phyloP scores from a whole-genome alignment of 2,113 vertebrate genomes.

The Reinhardtius hippoglossoides region DNA sequence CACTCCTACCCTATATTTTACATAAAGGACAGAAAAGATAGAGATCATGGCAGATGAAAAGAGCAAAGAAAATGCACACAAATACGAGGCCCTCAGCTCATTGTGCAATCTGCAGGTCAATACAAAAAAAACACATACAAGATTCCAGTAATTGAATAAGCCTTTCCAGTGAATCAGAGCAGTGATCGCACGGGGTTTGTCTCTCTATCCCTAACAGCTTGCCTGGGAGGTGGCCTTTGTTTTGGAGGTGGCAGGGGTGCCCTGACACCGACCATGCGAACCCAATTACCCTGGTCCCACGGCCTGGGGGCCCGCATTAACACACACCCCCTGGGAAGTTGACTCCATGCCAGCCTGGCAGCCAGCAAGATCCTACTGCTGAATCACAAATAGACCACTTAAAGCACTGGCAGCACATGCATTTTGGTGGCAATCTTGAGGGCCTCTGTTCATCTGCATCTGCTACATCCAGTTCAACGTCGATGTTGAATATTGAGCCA shows the following conservation, averaged over 20 bases:
- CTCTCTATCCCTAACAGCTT: slow-evolving; percentile 72
- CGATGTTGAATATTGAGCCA: slow-evolving; percentile 57
- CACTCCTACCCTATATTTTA: not conserved
- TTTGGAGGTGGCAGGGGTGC: slow-evolving; percentile 72
- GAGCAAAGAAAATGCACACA: slow-evolving; percentile 43
- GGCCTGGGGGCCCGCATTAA: slow-evolving; percentile 76
- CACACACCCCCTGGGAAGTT: slow-evolving; percentile 69
- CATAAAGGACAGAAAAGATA: not conserved
- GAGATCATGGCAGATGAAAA: slow-evolving; percentile 16
- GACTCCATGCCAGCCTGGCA: slow-evolving; percentile 79
- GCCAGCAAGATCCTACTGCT: slow-evolving; percentile 72
- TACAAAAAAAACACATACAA: slow-evolving; percentile 41
- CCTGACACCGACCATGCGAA: slow-evolving; percentile 81
- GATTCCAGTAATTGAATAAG: slow-evolving; percentile 76
- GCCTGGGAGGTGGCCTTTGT: slow-evolving; percentile 80
- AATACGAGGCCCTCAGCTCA: slow-evolving; percentile 44
- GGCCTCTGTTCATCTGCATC: slow-evolving; percentile 68
- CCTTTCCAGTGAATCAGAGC: slow-evolving; percentile 73
- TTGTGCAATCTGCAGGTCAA: slow-evolving; percentile 69
- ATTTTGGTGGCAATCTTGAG: slow-evolving; percentile 74
- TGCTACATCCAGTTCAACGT: slow-evolving; percentile 39
- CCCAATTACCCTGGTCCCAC: slow-evolving; percentile 81
- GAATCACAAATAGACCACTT: slow-evolving; percentile 83
- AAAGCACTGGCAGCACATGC: slow-evolving; percentile 67
- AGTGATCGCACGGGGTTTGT: slow-evolving; percentile 67